phyloP scores from a whole-genome alignment of 1,140 invertebrate species.

The Papilio helenus region DNA sequence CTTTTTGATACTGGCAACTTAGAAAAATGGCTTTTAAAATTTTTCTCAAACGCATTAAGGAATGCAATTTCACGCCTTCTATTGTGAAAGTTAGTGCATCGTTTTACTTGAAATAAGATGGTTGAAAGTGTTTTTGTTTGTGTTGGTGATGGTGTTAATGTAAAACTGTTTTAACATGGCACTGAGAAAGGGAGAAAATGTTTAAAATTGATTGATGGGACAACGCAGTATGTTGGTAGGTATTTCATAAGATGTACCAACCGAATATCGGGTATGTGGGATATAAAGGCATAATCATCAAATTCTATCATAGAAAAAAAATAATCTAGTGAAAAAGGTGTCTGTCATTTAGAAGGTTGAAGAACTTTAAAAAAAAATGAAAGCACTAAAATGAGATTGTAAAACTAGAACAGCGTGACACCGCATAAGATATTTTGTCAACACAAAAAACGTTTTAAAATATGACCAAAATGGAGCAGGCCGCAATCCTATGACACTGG shows the following conservation, averaged over 20 bases:
- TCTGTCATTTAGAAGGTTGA: too few relatives aligned
- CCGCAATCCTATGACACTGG: slow-evolving; percentile 28
- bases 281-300: neutral
- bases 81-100: neutral
- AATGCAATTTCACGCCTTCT: neutral
- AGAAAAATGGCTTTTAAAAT: slow-evolving; percentile 16
- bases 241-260: neutral
- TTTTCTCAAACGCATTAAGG: neutral
- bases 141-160: too few relatives aligned
- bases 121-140: neutral
- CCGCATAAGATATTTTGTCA: neutral
- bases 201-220: neutral
- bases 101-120: neutral
- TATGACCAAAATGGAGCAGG: slow-evolving; percentile 28
- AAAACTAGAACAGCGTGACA: neutral
- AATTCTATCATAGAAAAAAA: neutral
- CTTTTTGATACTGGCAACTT: neutral
- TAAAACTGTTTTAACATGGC: neutral
- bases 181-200: neutral
- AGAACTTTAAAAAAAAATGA: neutral
- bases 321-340: too few relatives aligned
- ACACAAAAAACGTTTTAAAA: slow-evolving; percentile 3
- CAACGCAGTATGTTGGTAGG: neutral
- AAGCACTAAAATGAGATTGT: neutral
- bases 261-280: neutral